Percentiles rank a stretch among this genome's conserved stretches.
phyloP scores from a whole-genome alignment of 1,140 invertebrate genomes.

The Lepidurus arcticus region DNA sequence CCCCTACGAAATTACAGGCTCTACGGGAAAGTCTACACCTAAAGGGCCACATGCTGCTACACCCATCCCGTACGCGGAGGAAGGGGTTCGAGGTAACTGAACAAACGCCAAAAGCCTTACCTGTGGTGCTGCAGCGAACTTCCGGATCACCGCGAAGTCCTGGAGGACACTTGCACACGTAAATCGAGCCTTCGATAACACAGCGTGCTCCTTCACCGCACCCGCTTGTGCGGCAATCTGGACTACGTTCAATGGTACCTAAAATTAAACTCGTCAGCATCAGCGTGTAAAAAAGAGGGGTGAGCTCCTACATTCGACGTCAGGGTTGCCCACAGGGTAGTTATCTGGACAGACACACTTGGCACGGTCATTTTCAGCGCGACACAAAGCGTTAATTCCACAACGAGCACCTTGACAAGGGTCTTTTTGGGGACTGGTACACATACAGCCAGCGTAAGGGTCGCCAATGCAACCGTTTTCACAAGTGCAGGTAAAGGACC shows the following conservation, averaged over 20 bases:
- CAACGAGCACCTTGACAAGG: slow-evolving; percentile 65
- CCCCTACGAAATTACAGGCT: slow-evolving; percentile 10
- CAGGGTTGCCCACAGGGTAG: slow-evolving; percentile 75
- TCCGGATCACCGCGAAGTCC: slow-evolving; percentile 67
- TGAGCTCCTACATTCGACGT: slow-evolving; percentile 66
- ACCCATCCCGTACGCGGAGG: slow-evolving; percentile 1
- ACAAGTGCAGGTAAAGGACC: slow-evolving; percentile 71
- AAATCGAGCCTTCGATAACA: slow-evolving; percentile 66
- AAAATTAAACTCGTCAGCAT: slow-evolving; percentile 34
- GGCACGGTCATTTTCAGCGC: slow-evolving; percentile 55
- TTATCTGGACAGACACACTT: slow-evolving; percentile 76
- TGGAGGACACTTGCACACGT: slow-evolving; percentile 71
- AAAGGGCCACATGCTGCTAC: neutral
- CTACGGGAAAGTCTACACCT: neutral
- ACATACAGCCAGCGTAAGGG: slow-evolving; percentile 68
- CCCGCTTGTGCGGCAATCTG: slow-evolving; percentile 70
- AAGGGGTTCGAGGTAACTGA: neutral
- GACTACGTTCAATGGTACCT: slow-evolving; percentile 57
- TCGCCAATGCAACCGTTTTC: slow-evolving; percentile 71
- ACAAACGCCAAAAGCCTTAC: slow-evolving; percentile 53
- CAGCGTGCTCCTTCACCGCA: slow-evolving; percentile 77
- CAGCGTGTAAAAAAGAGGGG: slow-evolving; percentile 21
- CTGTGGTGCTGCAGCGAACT: slow-evolving; percentile 62
- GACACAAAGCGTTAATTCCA: slow-evolving; percentile 74
- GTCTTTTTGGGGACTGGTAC: slow-evolving; percentile 56